Evolutionary conservation across 2,113 vertebrate genomes (phyloP), one percentile per base, ranked within the genome.

Genomic region (Ranitomeya variabilis): DNA sequence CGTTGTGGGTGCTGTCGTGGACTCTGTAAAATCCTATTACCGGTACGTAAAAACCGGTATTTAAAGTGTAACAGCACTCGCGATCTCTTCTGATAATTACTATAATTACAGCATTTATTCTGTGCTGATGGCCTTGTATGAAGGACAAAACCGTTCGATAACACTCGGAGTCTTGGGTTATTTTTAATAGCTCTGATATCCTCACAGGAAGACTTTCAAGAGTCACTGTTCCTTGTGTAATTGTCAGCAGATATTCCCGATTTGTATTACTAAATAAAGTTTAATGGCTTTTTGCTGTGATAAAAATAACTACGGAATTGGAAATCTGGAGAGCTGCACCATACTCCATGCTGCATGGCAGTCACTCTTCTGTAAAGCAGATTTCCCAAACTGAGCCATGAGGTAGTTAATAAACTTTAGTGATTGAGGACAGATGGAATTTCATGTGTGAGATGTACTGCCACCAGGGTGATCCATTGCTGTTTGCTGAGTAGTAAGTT

Each of bases 121-220:
- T 67, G 64, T 83, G n/a, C 62, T 83, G 37, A 83, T 83, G 81
- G 81, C 69, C 66, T 71, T 85, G 83, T 26, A 59, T 59, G 83
- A 74, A 85, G 83, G 83, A 57, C 83, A 85, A 14, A 57, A 74
- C 54, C 54, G 67, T 59, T 59, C 54, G 59, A 73, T 74, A 59
- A 59, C 54, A 73, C 64, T 69, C 54, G 62, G 82, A 85, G 83
- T 18, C 51, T 55, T 31, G 66, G 69, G 69, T 85, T 85, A 57
- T 73, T 73, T 73, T 85, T 85, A 52, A 66, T 26, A 18, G 51
- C 23, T 16, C 55, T 85, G 37, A 62, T 52, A 83, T 66, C 37
- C 60, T 18, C 37, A 52, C 37, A 66, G 62, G 59, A 64, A 67
- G 60, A 83, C 81, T 64, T 83, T 83, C 18, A 51, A 18, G 23